Evolutionary conservation across 2,113 vertebrate species (phyloP).

Genomic region (Psephotus haematonotus): DNA sequence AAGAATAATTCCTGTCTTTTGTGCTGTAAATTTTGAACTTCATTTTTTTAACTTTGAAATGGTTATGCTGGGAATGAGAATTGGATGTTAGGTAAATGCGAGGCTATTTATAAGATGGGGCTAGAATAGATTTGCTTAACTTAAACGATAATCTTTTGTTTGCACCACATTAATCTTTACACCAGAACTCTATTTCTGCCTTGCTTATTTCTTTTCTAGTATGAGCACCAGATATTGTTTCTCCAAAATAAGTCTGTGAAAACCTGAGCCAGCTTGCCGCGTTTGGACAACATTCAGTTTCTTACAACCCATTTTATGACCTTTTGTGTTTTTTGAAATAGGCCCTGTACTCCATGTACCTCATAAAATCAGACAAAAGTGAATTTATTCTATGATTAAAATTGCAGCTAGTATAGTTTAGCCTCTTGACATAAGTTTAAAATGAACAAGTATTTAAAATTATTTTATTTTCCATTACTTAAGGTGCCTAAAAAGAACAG

Average conservation of each 20-base stretch:
- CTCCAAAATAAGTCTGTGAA: neutral
- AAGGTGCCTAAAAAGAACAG: constrained; percentile 53
- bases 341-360: neutral
- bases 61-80: neutral
- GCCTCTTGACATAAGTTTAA: constrained; percentile 63
- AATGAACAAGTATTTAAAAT: constrained; percentile 58
- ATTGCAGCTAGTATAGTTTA: constrained; percentile 57
- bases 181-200: neutral
- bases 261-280: neutral
- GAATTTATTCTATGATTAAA: constrained; percentile 70
- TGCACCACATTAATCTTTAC: neutral
- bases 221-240: neutral
- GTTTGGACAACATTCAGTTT: neutral
- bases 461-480: constrained; percentile 36
- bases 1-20: neutral
- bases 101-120: neutral
- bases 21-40: neutral
- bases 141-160: constrained; percentile 33
- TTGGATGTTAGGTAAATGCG: neutral
- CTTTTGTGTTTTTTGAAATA: constrained; percentile 28
- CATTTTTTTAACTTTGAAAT: constrained; percentile 16
- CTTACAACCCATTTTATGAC: constrained; percentile 5
- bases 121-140: constrained; percentile 8
- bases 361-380: constrained; percentile 64
- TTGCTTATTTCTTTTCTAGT: neutral